phyloP scores from a whole-genome alignment of 2,888 invertebrate species.

The Graphium colonna region DNA sequence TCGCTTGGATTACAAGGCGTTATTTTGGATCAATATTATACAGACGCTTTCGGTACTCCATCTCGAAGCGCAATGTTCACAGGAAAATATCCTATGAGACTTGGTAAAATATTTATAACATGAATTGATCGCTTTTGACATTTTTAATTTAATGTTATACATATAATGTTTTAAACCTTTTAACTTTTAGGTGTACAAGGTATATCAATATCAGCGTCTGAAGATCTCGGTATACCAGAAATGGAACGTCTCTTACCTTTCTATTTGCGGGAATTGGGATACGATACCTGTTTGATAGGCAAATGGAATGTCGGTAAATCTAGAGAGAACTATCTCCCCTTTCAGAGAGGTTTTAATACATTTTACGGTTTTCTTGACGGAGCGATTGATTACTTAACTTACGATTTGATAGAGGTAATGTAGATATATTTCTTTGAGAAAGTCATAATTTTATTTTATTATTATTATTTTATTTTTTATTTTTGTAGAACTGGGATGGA shows the following conservation, averaged over 20 bases:
- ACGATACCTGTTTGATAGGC: slow-evolving; percentile 88
- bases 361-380: slow-evolving; percentile 92
- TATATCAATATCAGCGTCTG: slow-evolving; percentile 57
- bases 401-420: slow-evolving; percentile 70
- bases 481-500: slow-evolving; percentile 41
- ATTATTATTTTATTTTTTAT: background rate
- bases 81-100: slow-evolving; percentile 89
- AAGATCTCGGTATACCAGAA: slow-evolving; percentile 86
- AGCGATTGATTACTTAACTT: slow-evolving; percentile 86
- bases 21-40: slow-evolving; percentile 89
- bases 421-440: background rate
- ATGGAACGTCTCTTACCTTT: slow-evolving; percentile 85
- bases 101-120: slow-evolving; percentile 63
- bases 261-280: slow-evolving; percentile 84
- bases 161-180: too few species aligned
- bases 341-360: slow-evolving; percentile 86
- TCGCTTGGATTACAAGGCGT: slow-evolving; percentile 87
- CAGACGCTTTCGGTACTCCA: slow-evolving; percentile 87
- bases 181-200: slow-evolving; percentile 51
- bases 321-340: slow-evolving; percentile 84
- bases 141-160: too few species aligned
- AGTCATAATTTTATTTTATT: too few species aligned
- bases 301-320: slow-evolving; percentile 94
- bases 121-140: too few species aligned
- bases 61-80: slow-evolving; percentile 88